Evolutionary conservation across 1,140 invertebrate species (phyloP).

Genomic region (Pararge aegeria): DNA sequence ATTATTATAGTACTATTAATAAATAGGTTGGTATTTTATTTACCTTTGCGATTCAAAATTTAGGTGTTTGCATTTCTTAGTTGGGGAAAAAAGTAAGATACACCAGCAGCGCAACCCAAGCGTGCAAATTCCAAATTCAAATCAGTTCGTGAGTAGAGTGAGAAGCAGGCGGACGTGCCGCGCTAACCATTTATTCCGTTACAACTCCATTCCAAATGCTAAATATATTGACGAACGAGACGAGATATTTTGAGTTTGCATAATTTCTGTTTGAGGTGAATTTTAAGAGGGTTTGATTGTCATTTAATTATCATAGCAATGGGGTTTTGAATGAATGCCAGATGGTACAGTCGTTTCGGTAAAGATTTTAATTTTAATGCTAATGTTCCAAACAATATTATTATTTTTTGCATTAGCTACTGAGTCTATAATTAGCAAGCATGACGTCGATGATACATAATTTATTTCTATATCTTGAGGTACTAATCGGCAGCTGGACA

Average conservation of each 20-base stretch:
- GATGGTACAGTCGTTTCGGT: conserved; percentile 1
- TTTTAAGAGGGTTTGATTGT: conserved; percentile 42
- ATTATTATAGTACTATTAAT: too few species aligned
- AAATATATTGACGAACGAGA: conserved; percentile 65
- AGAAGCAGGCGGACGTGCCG: conserved; percentile 59
- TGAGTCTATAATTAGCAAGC: too few species aligned
- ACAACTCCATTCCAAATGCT: conserved; percentile 67
- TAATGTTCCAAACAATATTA: neutral
- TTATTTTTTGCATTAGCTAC: neutral
- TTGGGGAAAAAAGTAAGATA: conserved; percentile 28
- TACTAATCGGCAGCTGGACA: too few species aligned
- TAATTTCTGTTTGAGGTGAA: conserved; percentile 53
- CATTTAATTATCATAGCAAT: conserved; percentile 39
- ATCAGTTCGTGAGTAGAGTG: conserved; percentile 68
- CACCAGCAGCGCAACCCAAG: conserved; percentile 30
- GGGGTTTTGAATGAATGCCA: neutral
- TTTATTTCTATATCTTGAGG: too few species aligned
- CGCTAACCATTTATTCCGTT: conserved; percentile 64
- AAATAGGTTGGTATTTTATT: neutral
- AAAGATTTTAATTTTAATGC: neutral
- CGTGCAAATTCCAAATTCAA: conserved; percentile 68
- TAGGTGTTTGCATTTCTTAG: neutral
- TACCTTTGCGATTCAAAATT: neutral
- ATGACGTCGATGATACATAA: too few species aligned
- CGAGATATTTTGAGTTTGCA: conserved; percentile 62